Evolutionary conservation across 2,797 vertebrate genomes (phyloP).

Genomic region (Chloroceryle amazona): DNA sequence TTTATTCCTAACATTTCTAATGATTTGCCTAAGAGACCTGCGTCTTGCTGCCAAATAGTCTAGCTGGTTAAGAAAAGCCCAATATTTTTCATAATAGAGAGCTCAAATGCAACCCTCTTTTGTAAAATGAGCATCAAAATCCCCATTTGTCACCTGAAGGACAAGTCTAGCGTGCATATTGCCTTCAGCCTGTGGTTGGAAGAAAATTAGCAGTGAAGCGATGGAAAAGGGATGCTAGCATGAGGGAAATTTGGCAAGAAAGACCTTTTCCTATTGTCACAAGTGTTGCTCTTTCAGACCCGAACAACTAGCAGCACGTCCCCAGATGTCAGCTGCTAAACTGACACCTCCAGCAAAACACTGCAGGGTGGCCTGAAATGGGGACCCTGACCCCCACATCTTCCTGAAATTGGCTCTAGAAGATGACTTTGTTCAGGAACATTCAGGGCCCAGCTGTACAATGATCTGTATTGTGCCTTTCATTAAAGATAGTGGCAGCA

Average conservation of each 20-base stretch:
- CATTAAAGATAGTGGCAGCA: constrained; percentile 10
- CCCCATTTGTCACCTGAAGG: not conserved
- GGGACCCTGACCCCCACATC: not conserved
- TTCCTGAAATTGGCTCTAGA: not conserved
- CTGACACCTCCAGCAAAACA: not conserved
- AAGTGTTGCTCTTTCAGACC: not conserved
- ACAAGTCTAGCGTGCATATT: not conserved
- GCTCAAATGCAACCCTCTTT: not conserved
- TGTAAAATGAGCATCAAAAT: not conserved
- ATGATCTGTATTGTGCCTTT: not conserved
- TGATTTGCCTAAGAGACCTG: not conserved
- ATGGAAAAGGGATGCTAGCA: not conserved
- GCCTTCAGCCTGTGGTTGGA: not conserved
- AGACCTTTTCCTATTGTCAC: not conserved
- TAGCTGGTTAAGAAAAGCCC: not conserved
- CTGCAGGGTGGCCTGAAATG: not conserved
- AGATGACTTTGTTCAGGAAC: not conserved
- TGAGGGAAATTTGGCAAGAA: not conserved
- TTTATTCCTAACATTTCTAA: not conserved
- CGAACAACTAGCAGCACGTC: not conserved
- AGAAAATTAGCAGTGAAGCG: not conserved
- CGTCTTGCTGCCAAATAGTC: not conserved
- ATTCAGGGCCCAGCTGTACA: not conserved
- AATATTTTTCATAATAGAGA: not conserved
- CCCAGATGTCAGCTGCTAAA: not conserved